These are phyloP conservation scores for Hypomecis atomaria DNA, from an alignment of 2,888 invertebrate species.

Conservation along the genomic window DNA sequence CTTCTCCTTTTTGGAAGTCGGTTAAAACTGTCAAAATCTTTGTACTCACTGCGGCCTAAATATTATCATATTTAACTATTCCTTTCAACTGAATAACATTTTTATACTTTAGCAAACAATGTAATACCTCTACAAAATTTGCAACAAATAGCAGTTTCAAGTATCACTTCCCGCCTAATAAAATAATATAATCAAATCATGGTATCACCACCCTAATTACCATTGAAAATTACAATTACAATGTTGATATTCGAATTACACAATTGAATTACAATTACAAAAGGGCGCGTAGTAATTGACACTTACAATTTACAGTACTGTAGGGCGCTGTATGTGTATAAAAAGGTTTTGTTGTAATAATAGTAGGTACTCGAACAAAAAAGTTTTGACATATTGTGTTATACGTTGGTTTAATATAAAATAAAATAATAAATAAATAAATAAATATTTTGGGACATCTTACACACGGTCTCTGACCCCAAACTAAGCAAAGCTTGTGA, in stretches of 20 bases:
- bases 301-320: constrained; percentile 26
- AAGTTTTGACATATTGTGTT: constrained; percentile 18
- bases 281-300: constrained; percentile 33
- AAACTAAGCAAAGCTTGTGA: too few species aligned
- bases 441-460: too few species aligned
- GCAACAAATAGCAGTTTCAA: constrained; percentile 37
- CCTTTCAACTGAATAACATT: too few species aligned
- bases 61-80: too few species aligned
- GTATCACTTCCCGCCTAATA: constrained; percentile 48
- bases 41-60: too few species aligned
- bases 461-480: too few species aligned
- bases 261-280: constrained; percentile 23
- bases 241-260: constrained; percentile 19
- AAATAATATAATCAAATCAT: constrained; percentile 21
- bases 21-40: too few species aligned
- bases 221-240: constrained; percentile 33
- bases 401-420: neutral
- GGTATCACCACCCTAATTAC: constrained; percentile 42
- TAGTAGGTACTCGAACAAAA: constrained; percentile 26
- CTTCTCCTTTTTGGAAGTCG: too few species aligned
- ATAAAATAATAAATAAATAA: neutral
- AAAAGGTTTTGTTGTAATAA: constrained; percentile 15
- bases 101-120: neutral
- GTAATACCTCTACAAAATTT: constrained; percentile 27
- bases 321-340: constrained; percentile 1